These are phyloP conservation scores for Seriola rivoliana DNA, from an alignment of 2,113 vertebrate species.

Conservation along the genomic window DNA sequence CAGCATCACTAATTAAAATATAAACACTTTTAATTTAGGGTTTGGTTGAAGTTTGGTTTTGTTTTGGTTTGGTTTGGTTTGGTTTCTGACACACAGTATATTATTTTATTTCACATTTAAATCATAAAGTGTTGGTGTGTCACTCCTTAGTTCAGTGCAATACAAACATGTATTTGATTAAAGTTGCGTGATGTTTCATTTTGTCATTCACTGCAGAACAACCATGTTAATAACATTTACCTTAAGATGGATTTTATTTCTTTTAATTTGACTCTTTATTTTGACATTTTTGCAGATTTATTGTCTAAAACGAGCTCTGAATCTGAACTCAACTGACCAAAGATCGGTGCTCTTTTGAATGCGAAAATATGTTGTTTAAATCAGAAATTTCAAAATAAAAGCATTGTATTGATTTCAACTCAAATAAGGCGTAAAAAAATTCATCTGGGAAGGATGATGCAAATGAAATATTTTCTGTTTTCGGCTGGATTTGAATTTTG, in stretches of 20 bases:
- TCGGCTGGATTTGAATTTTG: neutral
- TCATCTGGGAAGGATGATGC: neutral
- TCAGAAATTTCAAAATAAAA: neutral
- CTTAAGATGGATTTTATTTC: neutral
- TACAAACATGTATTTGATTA: neutral
- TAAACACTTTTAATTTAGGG: neutral
- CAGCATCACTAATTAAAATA: too few relatives aligned
- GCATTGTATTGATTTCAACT: neutral
- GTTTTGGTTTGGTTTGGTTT: neutral
- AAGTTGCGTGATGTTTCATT: neutral
- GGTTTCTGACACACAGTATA: neutral
- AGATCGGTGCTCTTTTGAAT: neutral
- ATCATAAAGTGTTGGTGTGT: too few relatives aligned
- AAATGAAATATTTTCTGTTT: neutral
- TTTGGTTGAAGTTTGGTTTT: conserved; percentile 3
- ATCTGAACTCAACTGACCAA: neutral
- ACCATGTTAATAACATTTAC: neutral
- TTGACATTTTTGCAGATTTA: neutral
- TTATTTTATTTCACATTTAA: neutral
- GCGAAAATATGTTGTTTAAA: neutral
- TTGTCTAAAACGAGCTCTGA: neutral
- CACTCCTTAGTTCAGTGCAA: neutral
- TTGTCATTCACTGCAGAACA: neutral
- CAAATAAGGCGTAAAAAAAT: neutral
- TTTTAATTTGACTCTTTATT: neutral